Evolutionary conservation across 2,113 vertebrate genomes (phyloP).

Genomic region (Gobiocypris rarus): DNA sequence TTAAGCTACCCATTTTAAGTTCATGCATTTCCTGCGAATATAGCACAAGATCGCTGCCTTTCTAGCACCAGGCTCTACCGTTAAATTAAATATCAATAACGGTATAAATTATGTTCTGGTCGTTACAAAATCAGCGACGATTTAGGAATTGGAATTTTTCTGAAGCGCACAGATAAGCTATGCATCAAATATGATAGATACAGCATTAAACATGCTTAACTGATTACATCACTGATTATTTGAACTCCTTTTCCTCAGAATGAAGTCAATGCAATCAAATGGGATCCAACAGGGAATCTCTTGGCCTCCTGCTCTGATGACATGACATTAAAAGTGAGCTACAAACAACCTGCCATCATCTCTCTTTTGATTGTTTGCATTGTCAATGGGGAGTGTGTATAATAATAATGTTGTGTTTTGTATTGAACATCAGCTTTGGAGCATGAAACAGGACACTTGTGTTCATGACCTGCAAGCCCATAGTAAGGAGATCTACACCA

Average conservation of each 20-base stretch:
- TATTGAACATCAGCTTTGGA: slow-evolving; percentile 86
- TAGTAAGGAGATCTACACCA: slow-evolving; percentile 99
- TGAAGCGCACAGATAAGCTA: neutral
- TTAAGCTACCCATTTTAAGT: too few relatives aligned
- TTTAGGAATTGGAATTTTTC: neutral
- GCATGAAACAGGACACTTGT: slow-evolving; percentile 97
- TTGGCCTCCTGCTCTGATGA: slow-evolving; percentile 98
- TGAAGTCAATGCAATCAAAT: slow-evolving; percentile 99
- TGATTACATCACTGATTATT: neutral
- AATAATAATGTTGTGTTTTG: neutral
- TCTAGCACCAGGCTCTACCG: too few relatives aligned
- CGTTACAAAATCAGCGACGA: too few relatives aligned
- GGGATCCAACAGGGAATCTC: slow-evolving; percentile 98
- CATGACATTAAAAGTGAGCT: slow-evolving; percentile 97
- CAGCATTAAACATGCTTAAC: neutral
- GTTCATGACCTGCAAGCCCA: slow-evolving; percentile 98
- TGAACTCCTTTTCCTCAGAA: slow-evolving; percentile 72
- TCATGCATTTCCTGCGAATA: too few relatives aligned
- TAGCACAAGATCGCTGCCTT: too few relatives aligned
- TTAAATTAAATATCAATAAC: too few relatives aligned
- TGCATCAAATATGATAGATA: neutral
- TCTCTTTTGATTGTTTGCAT: neutral
- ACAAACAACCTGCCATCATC: neutral
- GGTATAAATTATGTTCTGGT: too few relatives aligned
- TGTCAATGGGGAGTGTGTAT: neutral